Percentiles rank a stretch among this genome's conserved stretches.
Conservation (phyloP, 2,888 invertebrate species). For the Entomobrya multifasciata region DNA sequence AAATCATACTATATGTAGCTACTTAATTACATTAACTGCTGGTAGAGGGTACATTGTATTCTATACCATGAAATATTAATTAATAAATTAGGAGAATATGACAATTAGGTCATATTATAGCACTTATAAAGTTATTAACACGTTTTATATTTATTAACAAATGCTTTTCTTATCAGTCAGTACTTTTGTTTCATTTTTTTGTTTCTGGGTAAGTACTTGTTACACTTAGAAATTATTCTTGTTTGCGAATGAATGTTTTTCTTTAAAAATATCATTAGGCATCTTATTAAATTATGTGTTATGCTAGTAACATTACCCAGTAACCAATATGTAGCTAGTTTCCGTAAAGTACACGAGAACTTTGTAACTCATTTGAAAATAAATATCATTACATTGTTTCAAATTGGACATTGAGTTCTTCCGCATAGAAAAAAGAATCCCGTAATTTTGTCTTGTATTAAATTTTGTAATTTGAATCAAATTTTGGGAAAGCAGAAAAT, state of each 20-base stretch:
- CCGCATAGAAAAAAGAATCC: background rate
- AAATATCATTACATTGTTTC: constrained; percentile 17
- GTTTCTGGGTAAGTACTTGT: constrained; percentile 62
- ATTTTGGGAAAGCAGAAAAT: too few relatives aligned
- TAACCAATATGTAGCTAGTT: background rate
- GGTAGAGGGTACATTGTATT: background rate
- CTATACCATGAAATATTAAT: background rate
- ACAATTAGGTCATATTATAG: background rate
- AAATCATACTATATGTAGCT: background rate
- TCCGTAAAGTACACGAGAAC: constrained; percentile 15
- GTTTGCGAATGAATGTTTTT: constrained; percentile 23
- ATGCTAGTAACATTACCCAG: background rate
- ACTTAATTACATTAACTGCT: background rate
- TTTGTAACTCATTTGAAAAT: constrained; percentile 46
- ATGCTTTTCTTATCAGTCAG: constrained; percentile 66
- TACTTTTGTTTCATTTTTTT: constrained; percentile 68
- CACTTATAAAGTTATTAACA: constrained; percentile 3
- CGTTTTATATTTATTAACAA: constrained; percentile 16
- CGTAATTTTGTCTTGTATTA: constrained; percentile 5
- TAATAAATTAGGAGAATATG: background rate
- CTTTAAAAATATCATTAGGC: constrained; percentile 32
- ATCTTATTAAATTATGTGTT: background rate
- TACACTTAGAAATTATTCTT: constrained; percentile 21
- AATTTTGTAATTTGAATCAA: constrained; percentile 1
- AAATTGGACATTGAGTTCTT: constrained; percentile 43